A percentile compares a stretch with the other conserved stretches of the same genome.
Conservation (phyloP, 2,113 vertebrate species). For the Paralichthys olivaceus region DNA sequence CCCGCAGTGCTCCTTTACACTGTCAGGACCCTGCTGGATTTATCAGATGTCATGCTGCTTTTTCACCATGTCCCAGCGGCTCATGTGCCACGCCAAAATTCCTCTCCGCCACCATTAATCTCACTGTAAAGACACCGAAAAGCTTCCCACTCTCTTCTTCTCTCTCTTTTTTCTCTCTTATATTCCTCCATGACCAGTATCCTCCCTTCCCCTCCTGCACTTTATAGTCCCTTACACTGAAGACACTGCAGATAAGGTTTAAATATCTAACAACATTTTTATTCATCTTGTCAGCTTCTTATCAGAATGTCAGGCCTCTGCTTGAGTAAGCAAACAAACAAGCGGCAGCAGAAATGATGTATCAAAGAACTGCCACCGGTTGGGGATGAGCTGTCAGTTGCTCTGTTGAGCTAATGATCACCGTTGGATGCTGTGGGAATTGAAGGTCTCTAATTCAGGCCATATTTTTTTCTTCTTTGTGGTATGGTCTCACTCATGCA, state of each 20-base stretch:
- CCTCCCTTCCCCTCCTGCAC: constrained; percentile 20
- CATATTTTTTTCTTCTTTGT: constrained; percentile 30
- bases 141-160: constrained; percentile 20
- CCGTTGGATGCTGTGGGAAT: constrained; percentile 66
- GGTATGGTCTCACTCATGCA: constrained; percentile 33
- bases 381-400: constrained; percentile 75
- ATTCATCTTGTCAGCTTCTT: constrained; percentile 72
- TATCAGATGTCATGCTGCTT: constrained; percentile 59
- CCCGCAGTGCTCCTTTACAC: constrained; percentile 44
- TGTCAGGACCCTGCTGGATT: constrained; percentile 43
- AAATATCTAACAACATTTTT: constrained; percentile 72
- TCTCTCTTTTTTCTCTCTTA: constrained; percentile 14
- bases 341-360: constrained; percentile 71
- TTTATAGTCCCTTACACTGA: constrained; percentile 45
- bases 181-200: constrained; percentile 37
- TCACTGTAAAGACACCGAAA: constrained; percentile 46
- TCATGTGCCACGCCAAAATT: constrained; percentile 33
- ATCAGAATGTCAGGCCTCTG: constrained; percentile 74
- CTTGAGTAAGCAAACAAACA: constrained; percentile 80
- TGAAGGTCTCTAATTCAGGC: constrained; percentile 64
- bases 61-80: constrained; percentile 49
- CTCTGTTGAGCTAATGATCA: constrained; percentile 79
- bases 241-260: constrained; percentile 57
- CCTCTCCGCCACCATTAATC: constrained; percentile 48
- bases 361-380: constrained; percentile 69